Conservation (phyloP, 2,888 invertebrate species). For the Pomacea canaliculata region DNA sequence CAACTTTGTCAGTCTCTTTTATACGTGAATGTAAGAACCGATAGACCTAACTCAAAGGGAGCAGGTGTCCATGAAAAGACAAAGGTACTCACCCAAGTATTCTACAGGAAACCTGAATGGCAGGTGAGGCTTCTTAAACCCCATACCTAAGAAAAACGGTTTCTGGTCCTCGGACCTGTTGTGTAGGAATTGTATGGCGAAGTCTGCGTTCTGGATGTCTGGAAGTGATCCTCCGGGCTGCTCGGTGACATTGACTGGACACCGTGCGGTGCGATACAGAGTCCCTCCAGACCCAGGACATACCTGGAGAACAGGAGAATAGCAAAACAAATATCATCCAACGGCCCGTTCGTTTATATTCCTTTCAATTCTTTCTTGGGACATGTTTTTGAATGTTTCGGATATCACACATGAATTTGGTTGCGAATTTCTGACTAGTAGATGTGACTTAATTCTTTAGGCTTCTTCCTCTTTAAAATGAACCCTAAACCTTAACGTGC, state of each 20-base stretch:
- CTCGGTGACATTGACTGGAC: slow-evolving; percentile 80
- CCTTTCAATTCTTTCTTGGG: no score
- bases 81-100: slow-evolving; percentile 77
- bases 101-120: slow-evolving; percentile 87
- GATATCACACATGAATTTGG: no score
- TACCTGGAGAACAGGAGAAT: slow-evolving; percentile 74
- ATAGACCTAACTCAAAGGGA: no score
- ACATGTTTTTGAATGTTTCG: no score
- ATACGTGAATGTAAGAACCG: no score
- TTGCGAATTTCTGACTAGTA: no score
- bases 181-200: slow-evolving; percentile 77
- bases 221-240: slow-evolving; percentile 85
- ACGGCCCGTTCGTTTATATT: no score
- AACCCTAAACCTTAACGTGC: no score
- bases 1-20: no score
- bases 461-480: no score
- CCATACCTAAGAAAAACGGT: slow-evolving; percentile 87
- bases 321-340: slow-evolving; percentile 52
- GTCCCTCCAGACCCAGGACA: slow-evolving; percentile 74
- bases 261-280: slow-evolving; percentile 73
- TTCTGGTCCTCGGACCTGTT: slow-evolving; percentile 63
- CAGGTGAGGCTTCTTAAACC: slow-evolving; percentile 92
- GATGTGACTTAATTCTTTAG: no score
- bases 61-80: no score
- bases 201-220: slow-evolving; percentile 81